Base-by-base conservation (phyloP, 92 coral and sea anemone genomes). In the Zoanthus sociatus region DNA sequence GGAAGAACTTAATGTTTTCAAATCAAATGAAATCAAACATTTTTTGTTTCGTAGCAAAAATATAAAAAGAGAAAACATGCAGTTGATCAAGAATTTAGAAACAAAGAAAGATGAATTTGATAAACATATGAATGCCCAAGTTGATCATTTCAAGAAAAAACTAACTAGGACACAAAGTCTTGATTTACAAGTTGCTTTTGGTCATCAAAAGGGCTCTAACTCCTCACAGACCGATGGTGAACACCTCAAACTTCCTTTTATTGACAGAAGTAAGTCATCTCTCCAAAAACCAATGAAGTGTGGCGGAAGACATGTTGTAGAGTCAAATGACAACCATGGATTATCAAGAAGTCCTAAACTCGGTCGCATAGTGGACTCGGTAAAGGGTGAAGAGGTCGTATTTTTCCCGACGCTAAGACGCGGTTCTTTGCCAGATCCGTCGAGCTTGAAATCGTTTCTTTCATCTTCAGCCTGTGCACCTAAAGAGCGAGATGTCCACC, bases 41-140 rank as follows among this genome's bases (percentile, higher is more conserved):
- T 30, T 81, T 46, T 21, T 81, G 32, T 61, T n/a, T 10, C 75
- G 73, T 5, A 7, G 66, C 75, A 81, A 53, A 46, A 81, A 3
- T 7, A 56, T 81, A 45, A 46, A 5, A 14, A 81, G 66, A 46
- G 74, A 81, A 47, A 81, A 9, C 10, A 31, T 63, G 18, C 5
- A 81, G 10, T 10, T 17, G 12, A 30, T 12, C 20, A 81, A 64
- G 21, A 33, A 81, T 64, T 55, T 81, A 51, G 85, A 81, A 18
- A 31, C 51, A 18, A 81, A 18, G n/a, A 81, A 66, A 81, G 70
- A 81, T 66, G 75, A 81, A 13, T 5, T 81, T 46, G 85, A 81
- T 46, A 81, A 47, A 33, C 75, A 81, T 46, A 67, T 81, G 15
- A 47, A 45, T 42, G 42, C 56, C 20, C 44, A 66, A 46, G 85